Evolutionary conservation across 1,140 invertebrate genomes (phyloP), one percentile per base, ranked within the genome.

Genomic region (Neodiprion lecontei): DNA sequence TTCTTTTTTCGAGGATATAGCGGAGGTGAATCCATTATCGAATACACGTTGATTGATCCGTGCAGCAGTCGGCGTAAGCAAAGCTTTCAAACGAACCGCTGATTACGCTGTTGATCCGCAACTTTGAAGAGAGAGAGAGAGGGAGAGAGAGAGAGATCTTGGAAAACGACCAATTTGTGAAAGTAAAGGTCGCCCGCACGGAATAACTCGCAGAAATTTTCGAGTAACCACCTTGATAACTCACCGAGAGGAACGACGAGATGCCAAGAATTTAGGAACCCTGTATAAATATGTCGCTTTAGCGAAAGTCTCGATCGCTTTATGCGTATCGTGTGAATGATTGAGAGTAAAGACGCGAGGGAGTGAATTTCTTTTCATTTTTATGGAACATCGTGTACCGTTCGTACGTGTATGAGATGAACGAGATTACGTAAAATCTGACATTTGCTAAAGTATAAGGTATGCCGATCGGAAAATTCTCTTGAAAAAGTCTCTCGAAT

Each of bases 81-180:
- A 40, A 40, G 28, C 28, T 40, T 40, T 40, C 28, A 40, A 40
- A 40, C 28, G 28, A 40, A 40, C 28, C 28, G 28, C 28, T 40
- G 5, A 40, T 65, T 65, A 4, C 61, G 12, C 7, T 1, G 12
- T 65, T 65, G 12, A 17, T 65, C 12, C 17, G 17, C 17, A 2
- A 40, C 28, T 40, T 5, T 1, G 5, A 40, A 40, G 28, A 40
- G 28, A 40, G 28, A 28, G 28, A 14, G 17, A 65, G 12, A 17
- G 3, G 5, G 12, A 12, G 12, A 17, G 61, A 17, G 61, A 65
- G 61, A 49, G 71, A 66, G 69, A 69, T 75, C 66, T 72, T 67
- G 70, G 74, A 75, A 72, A 75, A 75, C 72, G 74, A 48, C 74
- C 74, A 75, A 69, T 75, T 75, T 72, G 74, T 75, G 71, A 72